Evolutionary conservation across 2,113 vertebrate genomes (phyloP).

Genomic region (Labeo catla): DNA sequence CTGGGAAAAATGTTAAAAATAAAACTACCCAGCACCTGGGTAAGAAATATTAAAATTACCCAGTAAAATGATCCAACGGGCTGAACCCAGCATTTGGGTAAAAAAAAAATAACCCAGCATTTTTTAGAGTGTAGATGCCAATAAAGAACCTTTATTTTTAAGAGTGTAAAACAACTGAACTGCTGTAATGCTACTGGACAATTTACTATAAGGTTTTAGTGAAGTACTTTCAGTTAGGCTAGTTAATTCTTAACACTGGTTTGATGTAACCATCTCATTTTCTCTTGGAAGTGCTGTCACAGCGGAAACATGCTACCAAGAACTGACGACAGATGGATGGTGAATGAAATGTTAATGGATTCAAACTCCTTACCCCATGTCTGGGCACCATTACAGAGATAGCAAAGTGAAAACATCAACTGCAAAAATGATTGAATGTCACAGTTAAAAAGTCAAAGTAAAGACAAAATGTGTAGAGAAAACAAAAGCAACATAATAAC

Average conservation of each 20-base stretch:
- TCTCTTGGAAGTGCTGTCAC: conserved; percentile 14
- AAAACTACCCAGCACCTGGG: no score
- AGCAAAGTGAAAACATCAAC: conserved; percentile 48
- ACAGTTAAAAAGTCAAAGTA: conserved; percentile 32
- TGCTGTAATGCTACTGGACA: neutral
- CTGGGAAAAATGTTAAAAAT: no score
- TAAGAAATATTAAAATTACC: no score
- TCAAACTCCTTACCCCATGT: conserved; percentile 43
- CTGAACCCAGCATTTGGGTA: no score
- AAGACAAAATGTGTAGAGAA: neutral
- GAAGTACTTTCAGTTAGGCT: no score
- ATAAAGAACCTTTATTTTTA: neutral
- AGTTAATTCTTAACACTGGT: neutral
- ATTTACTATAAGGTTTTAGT: neutral
- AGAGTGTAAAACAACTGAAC: neutral
- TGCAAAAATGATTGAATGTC: conserved; percentile 41
- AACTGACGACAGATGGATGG: conserved; percentile 50
- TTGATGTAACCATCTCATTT: conserved; percentile 29
- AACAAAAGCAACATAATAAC: conserved; percentile 26
- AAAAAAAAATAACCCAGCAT: no score
- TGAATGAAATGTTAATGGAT: conserved; percentile 61
- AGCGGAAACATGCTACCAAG: conserved; percentile 27
- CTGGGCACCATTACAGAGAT: conserved; percentile 33
- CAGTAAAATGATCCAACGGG: no score
- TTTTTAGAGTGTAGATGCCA: neutral